phyloP scores from a whole-genome alignment of 2,888 invertebrate genomes.

The Conops quadrifasciatus region DNA sequence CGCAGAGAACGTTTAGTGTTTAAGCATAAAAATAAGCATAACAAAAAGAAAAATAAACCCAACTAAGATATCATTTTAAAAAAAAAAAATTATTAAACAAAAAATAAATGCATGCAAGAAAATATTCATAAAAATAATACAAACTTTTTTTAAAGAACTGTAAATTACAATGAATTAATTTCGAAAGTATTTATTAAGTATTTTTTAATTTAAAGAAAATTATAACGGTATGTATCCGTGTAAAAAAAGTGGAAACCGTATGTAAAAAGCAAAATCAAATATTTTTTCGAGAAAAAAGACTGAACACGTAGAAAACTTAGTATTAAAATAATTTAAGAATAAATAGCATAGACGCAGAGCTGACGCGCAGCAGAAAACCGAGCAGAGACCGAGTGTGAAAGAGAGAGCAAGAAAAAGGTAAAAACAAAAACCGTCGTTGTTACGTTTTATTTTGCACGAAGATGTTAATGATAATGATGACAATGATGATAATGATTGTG shows the following conservation, averaged over 20 bases:
- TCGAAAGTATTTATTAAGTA: too few species aligned
- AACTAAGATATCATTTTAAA: slow-evolving; percentile 16
- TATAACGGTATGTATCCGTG: slow-evolving; percentile 12
- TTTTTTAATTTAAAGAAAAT: slow-evolving; percentile 7
- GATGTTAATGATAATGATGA: too few species aligned
- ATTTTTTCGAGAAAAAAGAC: slow-evolving; percentile 23
- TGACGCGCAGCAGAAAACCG: too few species aligned
- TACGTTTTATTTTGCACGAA: too few species aligned
- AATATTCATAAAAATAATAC: too few species aligned
- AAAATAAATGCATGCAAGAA: slow-evolving; percentile 10
- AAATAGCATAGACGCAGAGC: too few species aligned
- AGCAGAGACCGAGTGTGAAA: neutral
- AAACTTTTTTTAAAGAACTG: too few species aligned
- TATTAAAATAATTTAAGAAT: neutral
- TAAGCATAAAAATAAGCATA: too few species aligned
- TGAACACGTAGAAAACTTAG: slow-evolving; percentile 24
- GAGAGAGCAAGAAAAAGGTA: neutral
- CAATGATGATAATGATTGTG: slow-evolving; percentile 12
- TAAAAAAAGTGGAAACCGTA: slow-evolving; percentile 1
- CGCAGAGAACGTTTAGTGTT: too few species aligned
- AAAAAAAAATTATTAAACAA: neutral
- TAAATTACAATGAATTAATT: too few species aligned
- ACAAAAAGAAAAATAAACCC: neutral
- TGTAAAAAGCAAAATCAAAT: neutral
- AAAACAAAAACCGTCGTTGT: neutral